These are phyloP conservation scores for Phasia obesa DNA, from an alignment of 2,888 invertebrate genomes.

Conservation along the genomic window DNA sequence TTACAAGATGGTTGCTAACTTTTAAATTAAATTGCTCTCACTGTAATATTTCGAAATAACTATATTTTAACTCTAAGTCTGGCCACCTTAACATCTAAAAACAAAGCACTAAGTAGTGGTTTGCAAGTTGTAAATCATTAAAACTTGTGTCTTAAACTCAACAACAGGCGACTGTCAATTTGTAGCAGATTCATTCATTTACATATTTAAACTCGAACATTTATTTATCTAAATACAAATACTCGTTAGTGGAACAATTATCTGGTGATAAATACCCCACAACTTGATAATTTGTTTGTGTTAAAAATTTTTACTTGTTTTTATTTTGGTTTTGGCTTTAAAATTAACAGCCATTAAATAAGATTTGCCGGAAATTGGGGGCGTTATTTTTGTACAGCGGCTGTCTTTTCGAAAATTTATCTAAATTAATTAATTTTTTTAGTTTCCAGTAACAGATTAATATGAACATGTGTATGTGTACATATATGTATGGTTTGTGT, in stretches of 20 bases:
- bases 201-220: conserved; percentile 1
- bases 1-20: too few relatives aligned
- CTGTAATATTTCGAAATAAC: too few relatives aligned
- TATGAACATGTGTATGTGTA: too few relatives aligned
- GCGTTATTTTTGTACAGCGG: conserved; percentile 45
- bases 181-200: conserved; percentile 6
- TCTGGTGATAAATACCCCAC: conserved; percentile 38
- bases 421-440: conserved; percentile 8
- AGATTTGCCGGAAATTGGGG: conserved; percentile 61
- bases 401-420: not conserved
- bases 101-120: not conserved
- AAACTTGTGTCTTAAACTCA: not conserved
- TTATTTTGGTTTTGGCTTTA: not conserved
- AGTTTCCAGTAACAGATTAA: not conserved
- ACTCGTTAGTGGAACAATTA: conserved; percentile 38
- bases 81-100: not conserved
- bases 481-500: too few relatives aligned
- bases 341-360: conserved; percentile 46
- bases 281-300: conserved; percentile 25
- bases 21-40: too few relatives aligned
- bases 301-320: not conserved
- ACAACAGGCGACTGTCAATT: not conserved
- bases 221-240: not conserved
- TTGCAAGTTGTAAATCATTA: conserved; percentile 1
- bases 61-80: too few relatives aligned